Base-by-base conservation (phyloP, 1,140 invertebrate genomes). In the Papilio helenus region DNA sequence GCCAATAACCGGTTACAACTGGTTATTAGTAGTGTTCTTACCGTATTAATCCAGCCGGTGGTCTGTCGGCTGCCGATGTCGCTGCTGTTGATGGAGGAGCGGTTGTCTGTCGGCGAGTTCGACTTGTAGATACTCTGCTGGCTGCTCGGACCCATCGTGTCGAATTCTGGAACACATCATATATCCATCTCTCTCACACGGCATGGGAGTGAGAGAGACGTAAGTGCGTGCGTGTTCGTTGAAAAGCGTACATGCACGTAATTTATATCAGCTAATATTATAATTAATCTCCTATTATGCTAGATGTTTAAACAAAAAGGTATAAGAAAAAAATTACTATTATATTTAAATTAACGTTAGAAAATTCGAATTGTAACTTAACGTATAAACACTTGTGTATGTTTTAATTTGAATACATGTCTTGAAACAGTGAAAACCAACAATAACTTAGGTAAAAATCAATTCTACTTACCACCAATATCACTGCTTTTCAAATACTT, bases 401-500 rank as follows among this genome's bases (percentile, higher is more conserved):
- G 1, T 49, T 1, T 4, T 16, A 55, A 55, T 49, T 1, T 4
- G 4, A 55, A 55, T 5, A 55, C 51, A 20, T 20, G 51, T 20
- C 18, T 55, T n/a, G 8, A 7, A 55, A 20, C 2, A 55, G 18
- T 55, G 3, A n/a, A 55, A 55, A n/a, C 51, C 2, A 12, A 61
- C 23, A 61, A 26, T 26, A 12, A 12, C 4, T 14, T 61, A 14
- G 3, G 4, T 61, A 51, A 51, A n/a, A n/a, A n/a, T n/a, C n/a
- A n/a, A 65, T 80, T 81, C 39, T 14, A 76, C 86, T 84, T 9
- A 94, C 92, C 90, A 9, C 90, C 90, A 78, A 94, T 96, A 86
- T 96, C 96, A 82, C 96, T 97, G 26, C 96, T 97, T 93, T 97
- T 97, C 79, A 99, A 95, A 92, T 99, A 99, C 92, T 99, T 99